Percentiles rank a stretch among this genome's conserved stretches.
These are phyloP conservation scores for Drosophila miranda DNA, from an alignment of 1,140 invertebrate genomes.

Conservation along the genomic window DNA sequence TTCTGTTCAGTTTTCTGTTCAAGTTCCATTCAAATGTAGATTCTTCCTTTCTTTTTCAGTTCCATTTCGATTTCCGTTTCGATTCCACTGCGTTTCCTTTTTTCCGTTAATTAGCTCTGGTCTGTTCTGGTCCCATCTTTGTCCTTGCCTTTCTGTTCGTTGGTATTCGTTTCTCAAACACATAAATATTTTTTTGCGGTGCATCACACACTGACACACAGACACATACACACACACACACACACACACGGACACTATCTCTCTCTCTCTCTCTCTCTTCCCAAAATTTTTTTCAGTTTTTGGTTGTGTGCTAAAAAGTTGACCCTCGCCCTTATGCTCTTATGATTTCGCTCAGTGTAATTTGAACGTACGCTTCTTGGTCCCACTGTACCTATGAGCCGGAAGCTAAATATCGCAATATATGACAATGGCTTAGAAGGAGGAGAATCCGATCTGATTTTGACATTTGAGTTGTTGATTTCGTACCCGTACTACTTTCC, in stretches of 20 bases:
- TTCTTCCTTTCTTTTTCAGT: too few relatives aligned
- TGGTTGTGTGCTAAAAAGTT: slow-evolving; percentile 26
- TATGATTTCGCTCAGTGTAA: slow-evolving; percentile 53
- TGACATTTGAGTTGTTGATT: slow-evolving; percentile 23
- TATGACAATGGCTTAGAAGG: slow-evolving; percentile 3
- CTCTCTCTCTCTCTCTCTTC: slow-evolving; percentile 10
- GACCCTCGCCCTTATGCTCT: slow-evolving; percentile 26
- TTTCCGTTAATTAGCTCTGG: background rate
- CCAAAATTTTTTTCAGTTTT: slow-evolving; percentile 36
- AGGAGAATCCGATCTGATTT: slow-evolving; percentile 15
- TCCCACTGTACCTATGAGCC: slow-evolving; percentile 14
- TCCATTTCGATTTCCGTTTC: background rate
- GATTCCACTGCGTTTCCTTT: slow-evolving; percentile 13
- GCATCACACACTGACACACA: slow-evolving; percentile 31
- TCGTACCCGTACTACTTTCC: slow-evolving; percentile 27
- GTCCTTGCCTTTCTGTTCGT: slow-evolving; percentile 11
- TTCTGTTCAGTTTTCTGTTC: slow-evolving; percentile 9
- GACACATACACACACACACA: slow-evolving; percentile 16
- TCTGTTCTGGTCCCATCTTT: slow-evolving; percentile 1
- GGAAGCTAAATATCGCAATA: slow-evolving; percentile 6
- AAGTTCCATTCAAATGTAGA: too few relatives aligned
- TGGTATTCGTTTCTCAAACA: slow-evolving; percentile 4
- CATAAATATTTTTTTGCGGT: slow-evolving; percentile 4
- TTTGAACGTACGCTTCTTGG: slow-evolving; percentile 40
- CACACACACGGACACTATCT: slow-evolving; percentile 10